Conservation (phyloP, 2,113 vertebrate genomes). For the Brachionichthys hirsutus region DNA sequence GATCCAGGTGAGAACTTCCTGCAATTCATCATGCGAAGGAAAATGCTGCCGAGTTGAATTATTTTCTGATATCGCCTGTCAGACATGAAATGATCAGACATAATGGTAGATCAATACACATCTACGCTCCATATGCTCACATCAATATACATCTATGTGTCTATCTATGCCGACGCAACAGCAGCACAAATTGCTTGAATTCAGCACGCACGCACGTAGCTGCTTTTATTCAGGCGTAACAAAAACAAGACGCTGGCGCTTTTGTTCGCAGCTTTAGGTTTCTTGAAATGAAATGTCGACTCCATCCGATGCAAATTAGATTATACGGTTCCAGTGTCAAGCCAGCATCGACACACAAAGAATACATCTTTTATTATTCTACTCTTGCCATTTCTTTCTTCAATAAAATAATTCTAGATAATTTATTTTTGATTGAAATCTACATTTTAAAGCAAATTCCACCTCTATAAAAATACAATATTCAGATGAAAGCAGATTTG, state of each 20-base stretch:
- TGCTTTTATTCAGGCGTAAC: no score
- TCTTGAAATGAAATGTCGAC: background rate
- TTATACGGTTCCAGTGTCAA: background rate
- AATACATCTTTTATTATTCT: background rate
- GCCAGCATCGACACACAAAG: background rate
- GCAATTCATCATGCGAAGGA: no score
- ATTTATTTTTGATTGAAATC: no score
- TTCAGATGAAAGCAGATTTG: constrained; percentile 1
- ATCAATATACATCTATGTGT: background rate
- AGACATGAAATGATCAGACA: background rate
- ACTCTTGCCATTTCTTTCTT: background rate
- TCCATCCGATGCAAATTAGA: background rate
- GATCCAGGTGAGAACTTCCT: no score
- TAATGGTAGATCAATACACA: background rate
- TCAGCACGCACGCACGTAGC: background rate
- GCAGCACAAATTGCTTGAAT: background rate
- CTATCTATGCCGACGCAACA: background rate
- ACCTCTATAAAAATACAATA: background rate
- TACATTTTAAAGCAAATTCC: background rate
- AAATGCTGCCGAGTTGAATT: no score
- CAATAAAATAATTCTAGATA: no score
- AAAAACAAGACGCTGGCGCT: background rate
- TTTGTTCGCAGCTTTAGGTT: background rate
- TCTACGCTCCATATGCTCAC: constrained; percentile 6
- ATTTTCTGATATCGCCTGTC: no score